Percentiles rank a stretch among this genome's conserved stretches.
These are phyloP conservation scores for Geococcyx californianus DNA, from an alignment of 2,113 vertebrate genomes.

Conservation along the genomic window DNA sequence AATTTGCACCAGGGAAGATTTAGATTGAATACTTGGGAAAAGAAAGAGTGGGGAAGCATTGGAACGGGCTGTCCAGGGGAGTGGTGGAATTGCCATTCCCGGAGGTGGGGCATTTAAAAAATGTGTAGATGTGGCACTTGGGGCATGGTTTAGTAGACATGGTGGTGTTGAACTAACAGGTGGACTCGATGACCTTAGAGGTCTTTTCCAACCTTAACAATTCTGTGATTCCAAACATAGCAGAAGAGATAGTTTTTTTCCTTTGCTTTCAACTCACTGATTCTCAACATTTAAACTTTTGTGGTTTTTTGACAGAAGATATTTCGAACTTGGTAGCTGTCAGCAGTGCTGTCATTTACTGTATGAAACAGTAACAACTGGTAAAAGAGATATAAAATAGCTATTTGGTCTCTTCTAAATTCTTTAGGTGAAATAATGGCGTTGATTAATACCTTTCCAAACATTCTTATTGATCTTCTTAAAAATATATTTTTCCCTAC, in stretches of 20 bases:
- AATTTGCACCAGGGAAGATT: too few species aligned
- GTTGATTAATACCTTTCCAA: neutral
- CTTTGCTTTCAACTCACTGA: neutral
- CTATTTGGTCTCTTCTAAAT: neutral
- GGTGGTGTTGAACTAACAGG: too few species aligned
- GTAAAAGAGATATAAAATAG: neutral
- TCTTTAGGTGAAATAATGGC: neutral
- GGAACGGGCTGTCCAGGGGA: too few species aligned
- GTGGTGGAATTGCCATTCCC: too few species aligned
- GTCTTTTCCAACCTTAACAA: too few species aligned
- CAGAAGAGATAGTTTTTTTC: accelerated
- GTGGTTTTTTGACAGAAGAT: neutral
- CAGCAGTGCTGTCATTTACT: neutral
- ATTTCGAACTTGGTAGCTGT: neutral
- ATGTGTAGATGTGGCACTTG: too few species aligned
- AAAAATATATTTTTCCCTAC: neutral
- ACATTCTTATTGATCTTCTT: neutral
- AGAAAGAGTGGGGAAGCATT: too few species aligned
- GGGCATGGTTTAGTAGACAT: too few species aligned
- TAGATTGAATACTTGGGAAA: too few species aligned
- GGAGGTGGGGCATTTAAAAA: too few species aligned
- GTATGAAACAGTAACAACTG: neutral
- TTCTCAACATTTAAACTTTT: neutral
- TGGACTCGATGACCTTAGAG: too few species aligned
- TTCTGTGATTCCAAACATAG: neutral